These are phyloP conservation scores for Manis crassicaudata DNA, from an alignment of 2,797 vertebrate species.

Conservation along the genomic window DNA sequence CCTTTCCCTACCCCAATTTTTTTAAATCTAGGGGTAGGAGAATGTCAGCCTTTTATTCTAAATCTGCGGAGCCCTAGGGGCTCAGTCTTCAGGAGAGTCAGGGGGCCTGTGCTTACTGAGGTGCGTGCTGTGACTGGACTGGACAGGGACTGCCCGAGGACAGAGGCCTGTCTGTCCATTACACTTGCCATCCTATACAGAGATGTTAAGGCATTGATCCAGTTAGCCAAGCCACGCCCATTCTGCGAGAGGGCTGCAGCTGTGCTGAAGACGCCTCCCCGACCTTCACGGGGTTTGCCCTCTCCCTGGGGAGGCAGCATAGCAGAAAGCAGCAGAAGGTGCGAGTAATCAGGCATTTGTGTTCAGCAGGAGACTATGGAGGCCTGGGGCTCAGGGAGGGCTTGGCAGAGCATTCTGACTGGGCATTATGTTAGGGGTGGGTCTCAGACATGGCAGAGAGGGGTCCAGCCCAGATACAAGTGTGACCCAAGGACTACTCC, in stretches of 20 bases:
- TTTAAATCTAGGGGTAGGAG: background rate
- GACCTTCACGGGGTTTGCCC: too few species aligned
- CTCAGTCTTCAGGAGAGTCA: background rate
- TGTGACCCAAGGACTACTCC: background rate
- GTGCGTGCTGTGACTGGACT: background rate
- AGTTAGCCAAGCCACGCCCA: accelerated
- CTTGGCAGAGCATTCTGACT: background rate
- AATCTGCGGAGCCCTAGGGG: background rate
- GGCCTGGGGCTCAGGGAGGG: background rate
- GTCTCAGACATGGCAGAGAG: background rate
- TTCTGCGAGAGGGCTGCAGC: background rate
- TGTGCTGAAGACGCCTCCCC: background rate
- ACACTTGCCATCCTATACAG: accelerated
- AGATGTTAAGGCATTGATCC: background rate
- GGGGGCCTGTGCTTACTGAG: background rate
- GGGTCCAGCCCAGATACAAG: too few species aligned
- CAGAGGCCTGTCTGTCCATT: background rate
- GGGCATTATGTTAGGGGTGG: background rate
- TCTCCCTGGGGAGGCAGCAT: background rate
- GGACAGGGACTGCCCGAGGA: background rate
- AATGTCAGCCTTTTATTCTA: background rate
- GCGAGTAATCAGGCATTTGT: accelerated
- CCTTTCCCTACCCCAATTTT: background rate
- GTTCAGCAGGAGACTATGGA: background rate
- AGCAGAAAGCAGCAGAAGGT: background rate